These are phyloP conservation scores for Zaprionus tsacasi DNA, from an alignment of 1,140 invertebrate species.

Conservation along the genomic window DNA sequence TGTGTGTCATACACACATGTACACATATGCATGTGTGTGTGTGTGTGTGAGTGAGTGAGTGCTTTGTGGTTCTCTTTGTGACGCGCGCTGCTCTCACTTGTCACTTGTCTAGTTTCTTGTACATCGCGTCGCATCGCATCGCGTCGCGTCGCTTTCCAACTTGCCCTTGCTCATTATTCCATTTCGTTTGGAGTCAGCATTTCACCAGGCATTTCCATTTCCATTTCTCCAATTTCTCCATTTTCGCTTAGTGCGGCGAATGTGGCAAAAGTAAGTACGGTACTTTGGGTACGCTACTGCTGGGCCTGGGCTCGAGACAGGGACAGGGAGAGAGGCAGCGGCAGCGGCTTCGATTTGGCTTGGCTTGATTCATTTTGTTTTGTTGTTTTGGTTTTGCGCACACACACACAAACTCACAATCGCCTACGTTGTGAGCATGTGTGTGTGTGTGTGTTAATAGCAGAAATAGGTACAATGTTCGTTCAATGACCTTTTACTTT, in stretches of 20 bases:
- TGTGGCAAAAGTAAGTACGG: slow-evolving; percentile 8
- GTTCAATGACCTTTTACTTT: slow-evolving; percentile 81
- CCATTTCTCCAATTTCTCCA: slow-evolving; percentile 70
- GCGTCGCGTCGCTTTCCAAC: slow-evolving; percentile 31
- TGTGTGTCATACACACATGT: not conserved
- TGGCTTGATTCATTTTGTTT: slow-evolving; percentile 53
- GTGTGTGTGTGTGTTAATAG: slow-evolving; percentile 48
- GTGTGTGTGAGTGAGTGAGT: not conserved
- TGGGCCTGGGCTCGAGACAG: not conserved
- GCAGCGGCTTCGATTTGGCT: not conserved
- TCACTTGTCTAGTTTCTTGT: slow-evolving; percentile 36
- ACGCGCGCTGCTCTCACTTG: slow-evolving; percentile 27
- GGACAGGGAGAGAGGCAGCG: not conserved
- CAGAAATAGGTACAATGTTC: slow-evolving; percentile 78
- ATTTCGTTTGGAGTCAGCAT: slow-evolving; percentile 45
- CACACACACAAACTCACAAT: slow-evolving; percentile 29
- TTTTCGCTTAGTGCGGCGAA: slow-evolving; percentile 48
- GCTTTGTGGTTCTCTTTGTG: slow-evolving; percentile 4
- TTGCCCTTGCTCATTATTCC: slow-evolving; percentile 49
- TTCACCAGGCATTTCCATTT: slow-evolving; percentile 48
- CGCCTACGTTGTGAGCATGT: slow-evolving; percentile 33
- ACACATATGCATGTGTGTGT: not conserved
- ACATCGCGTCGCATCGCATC: slow-evolving; percentile 3
- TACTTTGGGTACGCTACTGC: not conserved
- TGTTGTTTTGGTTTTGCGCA: slow-evolving; percentile 61